A percentile compares a stretch with the other conserved stretches of the same genome.
phyloP scores from a whole-genome alignment of 2,888 invertebrate genomes.

The Nemotelus nigrinus region DNA sequence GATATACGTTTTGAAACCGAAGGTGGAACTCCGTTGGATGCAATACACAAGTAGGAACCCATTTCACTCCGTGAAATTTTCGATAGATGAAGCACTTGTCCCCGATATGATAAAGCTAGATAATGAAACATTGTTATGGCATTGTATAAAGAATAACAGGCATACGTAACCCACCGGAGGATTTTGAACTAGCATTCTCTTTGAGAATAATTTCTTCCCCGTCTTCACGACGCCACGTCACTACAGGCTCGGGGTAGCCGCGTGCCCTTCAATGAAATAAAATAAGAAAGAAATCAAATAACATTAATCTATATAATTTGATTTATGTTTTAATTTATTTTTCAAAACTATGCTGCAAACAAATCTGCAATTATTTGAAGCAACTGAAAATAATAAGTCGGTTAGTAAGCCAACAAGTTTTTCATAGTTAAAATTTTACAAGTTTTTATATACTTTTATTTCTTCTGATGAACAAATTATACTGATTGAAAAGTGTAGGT shows the following conservation, averaged over 20 bases:
- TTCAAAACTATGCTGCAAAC: too few relatives aligned
- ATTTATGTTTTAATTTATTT: too few relatives aligned
- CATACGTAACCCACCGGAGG: slow-evolving; percentile 66
- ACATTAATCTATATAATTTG: too few relatives aligned
- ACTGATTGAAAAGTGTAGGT: too few relatives aligned
- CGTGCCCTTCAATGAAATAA: slow-evolving; percentile 67
- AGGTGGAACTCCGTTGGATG: slow-evolving; percentile 88
- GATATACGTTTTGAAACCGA: slow-evolving; percentile 88
- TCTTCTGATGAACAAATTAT: too few relatives aligned
- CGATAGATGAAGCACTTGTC: slow-evolving; percentile 78
- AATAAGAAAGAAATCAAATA: not conserved
- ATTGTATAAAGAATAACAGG: not conserved
- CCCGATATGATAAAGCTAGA: slow-evolving; percentile 75
- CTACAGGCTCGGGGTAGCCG: slow-evolving; percentile 82
- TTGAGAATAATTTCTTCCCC: slow-evolving; percentile 81
- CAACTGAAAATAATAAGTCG: too few relatives aligned
- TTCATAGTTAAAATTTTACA: too few relatives aligned
- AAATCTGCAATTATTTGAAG: too few relatives aligned
- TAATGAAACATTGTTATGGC: slow-evolving; percentile 4
- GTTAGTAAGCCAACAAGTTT: too few relatives aligned
- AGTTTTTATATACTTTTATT: too few relatives aligned
- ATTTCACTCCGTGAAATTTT: slow-evolving; percentile 89
- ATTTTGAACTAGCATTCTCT: slow-evolving; percentile 73
- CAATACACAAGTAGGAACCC: slow-evolving; percentile 91
- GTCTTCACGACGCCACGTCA: slow-evolving; percentile 87